A percentile compares a stretch with the other conserved stretches of the same genome.
These are phyloP conservation scores for Caerostris extrusa DNA, from an alignment of 1,140 invertebrate species.

Conservation along the genomic window DNA sequence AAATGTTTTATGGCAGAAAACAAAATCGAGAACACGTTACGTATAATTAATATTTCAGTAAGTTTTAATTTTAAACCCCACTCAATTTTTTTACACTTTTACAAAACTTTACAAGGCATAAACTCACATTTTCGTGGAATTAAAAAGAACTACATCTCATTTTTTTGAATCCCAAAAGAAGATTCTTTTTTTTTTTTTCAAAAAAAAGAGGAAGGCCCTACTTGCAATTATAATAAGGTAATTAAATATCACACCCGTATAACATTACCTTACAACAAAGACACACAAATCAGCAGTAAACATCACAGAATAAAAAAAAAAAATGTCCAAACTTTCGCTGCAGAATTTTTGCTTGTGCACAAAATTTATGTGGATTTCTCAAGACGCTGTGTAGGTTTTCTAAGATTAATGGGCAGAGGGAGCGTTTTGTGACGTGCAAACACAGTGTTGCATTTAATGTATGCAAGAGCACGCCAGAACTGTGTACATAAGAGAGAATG, in stretches of 20 bases:
- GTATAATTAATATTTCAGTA: too few species aligned
- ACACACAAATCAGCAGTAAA: not conserved
- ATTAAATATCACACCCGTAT: not conserved
- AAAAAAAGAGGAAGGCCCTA: not conserved
- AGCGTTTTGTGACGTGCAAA: constrained; percentile 39
- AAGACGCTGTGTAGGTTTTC: constrained; percentile 4
- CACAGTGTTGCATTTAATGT: constrained; percentile 54
- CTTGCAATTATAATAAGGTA: not conserved
- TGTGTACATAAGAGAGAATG: constrained; percentile 29
- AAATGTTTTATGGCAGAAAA: too few species aligned
- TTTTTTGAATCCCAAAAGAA: too few species aligned
- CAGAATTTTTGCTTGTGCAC: not conserved
- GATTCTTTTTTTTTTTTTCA: not conserved
- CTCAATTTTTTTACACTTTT: too few species aligned
- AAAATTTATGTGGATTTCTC: constrained; percentile 51
- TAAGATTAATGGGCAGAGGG: constrained; percentile 51
- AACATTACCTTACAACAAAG: not conserved
- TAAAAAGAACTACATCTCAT: too few species aligned
- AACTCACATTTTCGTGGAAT: too few species aligned
- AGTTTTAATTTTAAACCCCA: too few species aligned
- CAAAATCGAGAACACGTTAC: too few species aligned
- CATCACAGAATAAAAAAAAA: not conserved
- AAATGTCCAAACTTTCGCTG: not conserved
- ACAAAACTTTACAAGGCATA: too few species aligned
- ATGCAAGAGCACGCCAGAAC: not conserved